Evolutionary conservation across 2,888 invertebrate genomes (phyloP), one percentile per base, ranked within the genome.

Genomic region (Xestia c-nigrum): DNA sequence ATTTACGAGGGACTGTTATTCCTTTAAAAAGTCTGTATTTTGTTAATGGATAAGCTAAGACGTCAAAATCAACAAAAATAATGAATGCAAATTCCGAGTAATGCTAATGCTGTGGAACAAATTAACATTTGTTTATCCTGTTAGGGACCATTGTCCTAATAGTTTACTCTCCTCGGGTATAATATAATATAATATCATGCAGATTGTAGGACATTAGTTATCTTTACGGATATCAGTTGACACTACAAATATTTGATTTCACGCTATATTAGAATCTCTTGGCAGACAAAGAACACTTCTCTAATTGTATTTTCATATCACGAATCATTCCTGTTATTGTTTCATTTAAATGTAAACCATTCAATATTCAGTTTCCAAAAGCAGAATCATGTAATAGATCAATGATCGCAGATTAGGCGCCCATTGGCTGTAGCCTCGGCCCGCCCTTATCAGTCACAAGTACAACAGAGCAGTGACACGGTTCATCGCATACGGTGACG

Each of bases 381-480:
- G 50, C 70, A 63, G 57, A 72, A 75, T 84, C 72, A 50, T 59
- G 64, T 78, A 73, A 83, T 84, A 81, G 78, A 85, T 84, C 78
- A 74, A 85, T 78, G 79, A 82, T 74, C 90, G 90, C 88, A 89
- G 90, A 91, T 92, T 88, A 89, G 83, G 84, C 84, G 52, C 84
- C 84, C 82, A 81, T 77, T 74, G 86, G 81, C 73, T 80, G 86
- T 89, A 90, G 86, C 90, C 90, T 88, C 87, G 86, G 88, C 90
- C 89, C 89, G 90, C 90, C 90, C 92, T 94, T 95, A 94, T 94
- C 94, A 92, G 93, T 91, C 90, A 91, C 85, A 85, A 80, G 92
- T 90, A 91, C 84, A 85, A 81, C 83, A 81, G 83, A 82, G 57
- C 81, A 82, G 84, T 88, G 90, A 88, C 89, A 90, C 90, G 90